Evolutionary conservation across 37 sponge, comb jelly and placozoan genomes (phyloP).

Genomic region (Axinella damicornis): DNA sequence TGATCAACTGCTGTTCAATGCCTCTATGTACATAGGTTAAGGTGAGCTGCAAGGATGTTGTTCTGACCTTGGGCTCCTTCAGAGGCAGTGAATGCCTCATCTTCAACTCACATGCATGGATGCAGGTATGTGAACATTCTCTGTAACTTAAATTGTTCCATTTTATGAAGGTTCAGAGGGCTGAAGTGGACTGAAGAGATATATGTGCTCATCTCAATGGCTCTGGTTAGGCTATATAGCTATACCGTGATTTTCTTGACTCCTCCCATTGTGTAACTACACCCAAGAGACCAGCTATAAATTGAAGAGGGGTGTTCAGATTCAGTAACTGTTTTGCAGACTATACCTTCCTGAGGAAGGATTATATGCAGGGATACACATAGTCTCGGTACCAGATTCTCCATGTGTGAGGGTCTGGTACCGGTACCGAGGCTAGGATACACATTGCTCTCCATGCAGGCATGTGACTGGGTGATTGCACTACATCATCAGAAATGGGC

Average conservation of each 20-base stretch:
- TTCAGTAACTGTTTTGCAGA: too few species aligned
- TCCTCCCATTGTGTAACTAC: too few species aligned
- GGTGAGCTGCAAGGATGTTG: conserved; percentile 49
- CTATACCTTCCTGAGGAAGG: not conserved
- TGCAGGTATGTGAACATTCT: conserved; percentile 44
- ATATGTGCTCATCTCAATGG: too few species aligned
- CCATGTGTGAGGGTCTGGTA: not conserved
- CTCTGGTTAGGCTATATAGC: too few species aligned
- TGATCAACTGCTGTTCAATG: too few species aligned
- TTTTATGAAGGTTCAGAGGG: too few species aligned
- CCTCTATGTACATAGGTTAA: too few species aligned
- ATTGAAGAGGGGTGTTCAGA: too few species aligned
- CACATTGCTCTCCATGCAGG: not conserved
- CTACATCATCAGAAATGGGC: not conserved
- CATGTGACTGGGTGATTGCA: not conserved
- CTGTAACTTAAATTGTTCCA: too few species aligned
- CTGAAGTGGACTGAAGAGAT: too few species aligned
- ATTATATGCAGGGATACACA: not conserved
- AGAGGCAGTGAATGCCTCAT: conserved; percentile 55
- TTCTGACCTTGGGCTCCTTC: conserved; percentile 56
- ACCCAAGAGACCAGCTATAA: too few species aligned
- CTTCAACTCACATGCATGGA: conserved; percentile 61
- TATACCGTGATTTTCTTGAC: too few species aligned
- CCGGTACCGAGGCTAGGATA: not conserved
- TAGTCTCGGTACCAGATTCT: not conserved